Evolutionary conservation across 2,797 vertebrate genomes (phyloP).

Genomic region (Danio aesculapii): DNA sequence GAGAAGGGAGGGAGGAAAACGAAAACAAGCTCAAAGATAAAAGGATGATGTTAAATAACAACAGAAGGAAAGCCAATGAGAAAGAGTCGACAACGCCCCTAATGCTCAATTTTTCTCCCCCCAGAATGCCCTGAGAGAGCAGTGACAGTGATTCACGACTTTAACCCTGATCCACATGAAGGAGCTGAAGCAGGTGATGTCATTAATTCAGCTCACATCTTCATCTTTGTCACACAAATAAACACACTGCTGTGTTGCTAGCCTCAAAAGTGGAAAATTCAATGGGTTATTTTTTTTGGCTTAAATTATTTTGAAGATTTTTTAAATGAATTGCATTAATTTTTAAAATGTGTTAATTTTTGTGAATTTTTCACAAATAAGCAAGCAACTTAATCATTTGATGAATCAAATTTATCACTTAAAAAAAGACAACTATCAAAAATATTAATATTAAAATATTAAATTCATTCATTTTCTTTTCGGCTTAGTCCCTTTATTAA

Average conservation of each 20-base stretch:
- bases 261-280: neutral
- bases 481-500: too few relatives aligned
- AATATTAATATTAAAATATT: too few relatives aligned
- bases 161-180: slow-evolving; percentile 26
- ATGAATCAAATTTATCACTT: too few relatives aligned
- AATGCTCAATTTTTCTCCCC: slow-evolving; percentile 72
- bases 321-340: too few relatives aligned
- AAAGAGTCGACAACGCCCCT: slow-evolving; percentile 58
- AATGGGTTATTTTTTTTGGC: neutral
- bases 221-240: neutral
- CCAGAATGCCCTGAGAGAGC: slow-evolving; percentile 31
- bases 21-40: slow-evolving; percentile 1
- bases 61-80: neutral
- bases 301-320: neutral
- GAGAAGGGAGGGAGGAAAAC: neutral
- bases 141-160: slow-evolving; percentile 37
- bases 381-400: too few relatives aligned
- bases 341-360: too few relatives aligned
- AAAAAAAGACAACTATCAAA: too few relatives aligned
- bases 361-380: too few relatives aligned
- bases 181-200: slow-evolving; percentile 35
- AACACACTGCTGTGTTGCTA: slow-evolving; percentile 2
- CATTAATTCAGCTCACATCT: slow-evolving; percentile 41
- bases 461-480: too few relatives aligned
- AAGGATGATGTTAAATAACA: slow-evolving; percentile 33